phyloP scores from a whole-genome alignment of 2,888 invertebrate species.

The Anthrax anthrax region DNA sequence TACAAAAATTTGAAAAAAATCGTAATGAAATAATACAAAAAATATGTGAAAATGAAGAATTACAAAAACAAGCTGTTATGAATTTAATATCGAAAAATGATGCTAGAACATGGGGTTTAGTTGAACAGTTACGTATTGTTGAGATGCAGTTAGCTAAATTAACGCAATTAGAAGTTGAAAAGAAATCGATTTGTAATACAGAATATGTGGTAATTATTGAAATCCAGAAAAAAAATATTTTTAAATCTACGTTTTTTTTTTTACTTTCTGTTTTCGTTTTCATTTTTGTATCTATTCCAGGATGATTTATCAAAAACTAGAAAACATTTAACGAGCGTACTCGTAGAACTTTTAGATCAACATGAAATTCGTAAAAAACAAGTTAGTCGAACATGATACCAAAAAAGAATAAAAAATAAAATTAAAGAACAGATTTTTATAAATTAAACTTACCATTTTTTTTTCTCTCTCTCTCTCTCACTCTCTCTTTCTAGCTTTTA shows the following conservation, averaged over 20 bases:
- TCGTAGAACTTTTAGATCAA: conserved; percentile 54
- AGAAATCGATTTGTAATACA: conserved; percentile 48
- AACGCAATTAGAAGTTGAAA: conserved; percentile 57
- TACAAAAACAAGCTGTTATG: conserved; percentile 59
- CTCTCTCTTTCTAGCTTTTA: conserved; percentile 42
- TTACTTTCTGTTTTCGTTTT: background rate
- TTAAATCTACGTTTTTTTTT: background rate
- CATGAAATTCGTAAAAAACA: conserved; percentile 44
- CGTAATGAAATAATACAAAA: conserved; percentile 44
- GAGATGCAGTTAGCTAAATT: conserved; percentile 56
- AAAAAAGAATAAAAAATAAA: background rate
- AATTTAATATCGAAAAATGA: conserved; percentile 57
- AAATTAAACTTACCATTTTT: background rate
- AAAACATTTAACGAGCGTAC: conserved; percentile 47
- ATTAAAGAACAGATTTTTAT: too few species aligned
- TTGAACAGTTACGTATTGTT: conserved; percentile 59
- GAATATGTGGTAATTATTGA: conserved; percentile 45
- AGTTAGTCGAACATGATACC: conserved; percentile 2
- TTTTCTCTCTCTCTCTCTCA: background rate
- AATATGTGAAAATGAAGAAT: conserved; percentile 50
- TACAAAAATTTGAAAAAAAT: conserved; percentile 47
- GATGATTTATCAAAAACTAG: conserved; percentile 55
- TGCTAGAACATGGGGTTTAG: conserved; percentile 58
- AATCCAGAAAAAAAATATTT: background rate
- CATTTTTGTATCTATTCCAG: conserved; percentile 23